Evolutionary conservation across 2,797 vertebrate species (phyloP).

Genomic region (Propithecus perrieri): DNA sequence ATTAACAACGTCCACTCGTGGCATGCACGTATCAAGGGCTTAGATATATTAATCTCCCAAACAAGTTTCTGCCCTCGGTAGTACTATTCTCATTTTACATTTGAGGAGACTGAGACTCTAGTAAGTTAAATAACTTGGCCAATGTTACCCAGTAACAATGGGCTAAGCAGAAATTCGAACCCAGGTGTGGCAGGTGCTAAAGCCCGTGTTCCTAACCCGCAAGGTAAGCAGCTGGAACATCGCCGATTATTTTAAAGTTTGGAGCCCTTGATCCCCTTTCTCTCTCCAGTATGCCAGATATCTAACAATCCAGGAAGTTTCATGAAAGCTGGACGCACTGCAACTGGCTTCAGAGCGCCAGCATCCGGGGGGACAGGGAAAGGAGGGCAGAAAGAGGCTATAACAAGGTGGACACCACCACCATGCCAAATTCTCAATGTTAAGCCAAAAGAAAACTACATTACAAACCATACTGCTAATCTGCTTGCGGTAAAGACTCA

Average conservation of each 20-base stretch:
- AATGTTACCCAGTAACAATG: fast-evolving
- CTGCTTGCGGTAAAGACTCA: conserved; percentile 25
- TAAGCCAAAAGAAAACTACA: neutral
- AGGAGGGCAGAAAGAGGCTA: neutral
- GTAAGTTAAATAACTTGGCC: neutral
- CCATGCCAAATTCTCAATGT: neutral
- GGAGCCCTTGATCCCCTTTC: neutral
- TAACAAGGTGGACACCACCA: neutral
- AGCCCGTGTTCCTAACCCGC: neutral
- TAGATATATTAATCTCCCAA: neutral
- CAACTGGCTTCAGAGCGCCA: neutral
- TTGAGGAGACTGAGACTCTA: neutral
- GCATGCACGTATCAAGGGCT: neutral
- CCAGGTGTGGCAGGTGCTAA: neutral
- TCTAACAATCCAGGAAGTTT: neutral
- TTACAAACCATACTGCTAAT: neutral
- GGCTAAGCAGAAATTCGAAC: neutral
- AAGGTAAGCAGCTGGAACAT: neutral
- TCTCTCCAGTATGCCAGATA: neutral
- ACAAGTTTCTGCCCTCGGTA: neutral
- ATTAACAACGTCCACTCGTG: neutral
- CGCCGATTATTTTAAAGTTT: neutral
- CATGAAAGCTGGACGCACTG: neutral
- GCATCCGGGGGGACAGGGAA: neutral
- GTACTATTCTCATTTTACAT: neutral